These are phyloP conservation scores for Miniopterus natalensis DNA, from an alignment of 2,113 vertebrate species.

Conservation along the genomic window DNA sequence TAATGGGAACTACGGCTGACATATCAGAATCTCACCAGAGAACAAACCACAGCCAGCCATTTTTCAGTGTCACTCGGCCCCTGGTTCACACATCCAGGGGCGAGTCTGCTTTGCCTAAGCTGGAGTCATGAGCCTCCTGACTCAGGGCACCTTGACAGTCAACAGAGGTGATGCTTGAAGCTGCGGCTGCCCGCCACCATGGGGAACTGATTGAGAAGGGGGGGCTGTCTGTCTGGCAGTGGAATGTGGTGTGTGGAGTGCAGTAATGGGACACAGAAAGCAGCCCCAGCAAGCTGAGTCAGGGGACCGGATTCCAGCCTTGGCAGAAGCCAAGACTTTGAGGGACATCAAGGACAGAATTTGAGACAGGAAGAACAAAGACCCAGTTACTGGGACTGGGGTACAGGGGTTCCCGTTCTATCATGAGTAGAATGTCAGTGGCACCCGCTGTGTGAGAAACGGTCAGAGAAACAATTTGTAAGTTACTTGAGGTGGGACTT, in stretches of 20 bases:
- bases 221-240: not conserved
- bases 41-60: not conserved
- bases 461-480: not conserved
- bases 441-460: not conserved
- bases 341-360: not conserved
- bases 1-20: not conserved
- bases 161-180: rapidly evolving
- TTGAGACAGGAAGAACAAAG: rapidly evolving
- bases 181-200: not conserved
- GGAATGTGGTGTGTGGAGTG: not conserved
- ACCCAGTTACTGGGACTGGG: not conserved
- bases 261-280: not conserved
- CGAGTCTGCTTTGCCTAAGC: too few relatives aligned
- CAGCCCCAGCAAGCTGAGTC: not conserved
- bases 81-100: rapidly evolving
- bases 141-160: not conserved
- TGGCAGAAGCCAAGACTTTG: not conserved
- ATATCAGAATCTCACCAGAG: not conserved
- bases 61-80: rapidly evolving
- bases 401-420: rapidly evolving
- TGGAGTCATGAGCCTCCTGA: not conserved
- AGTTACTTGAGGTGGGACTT: not conserved
- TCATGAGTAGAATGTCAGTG: rapidly evolving
- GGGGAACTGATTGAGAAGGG: not conserved
- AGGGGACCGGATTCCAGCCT: too few relatives aligned